phyloP scores from a whole-genome alignment of 1,140 invertebrate genomes.

The Cotesia typhae region DNA sequence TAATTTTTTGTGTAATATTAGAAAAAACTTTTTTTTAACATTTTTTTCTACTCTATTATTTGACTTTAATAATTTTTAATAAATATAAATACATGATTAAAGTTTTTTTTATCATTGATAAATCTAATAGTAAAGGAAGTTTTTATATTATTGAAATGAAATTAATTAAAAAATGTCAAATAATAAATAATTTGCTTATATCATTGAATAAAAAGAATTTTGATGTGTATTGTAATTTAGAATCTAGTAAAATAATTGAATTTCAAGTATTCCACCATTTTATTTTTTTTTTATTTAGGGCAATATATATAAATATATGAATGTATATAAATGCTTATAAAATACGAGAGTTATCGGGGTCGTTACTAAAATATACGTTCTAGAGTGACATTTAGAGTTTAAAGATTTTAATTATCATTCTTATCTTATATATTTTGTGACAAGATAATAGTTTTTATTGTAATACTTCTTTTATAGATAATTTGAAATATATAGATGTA shows the following conservation, averaged over 20 bases:
- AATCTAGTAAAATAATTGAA: slow-evolving; percentile 12
- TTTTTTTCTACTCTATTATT: too few species aligned
- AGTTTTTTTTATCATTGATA: too few species aligned
- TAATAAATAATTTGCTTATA: too few species aligned
- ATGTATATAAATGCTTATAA: slow-evolving; percentile 1
- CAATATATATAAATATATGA: slow-evolving; percentile 60
- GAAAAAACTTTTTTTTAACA: neutral
- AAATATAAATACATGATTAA: too few species aligned
- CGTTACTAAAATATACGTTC: slow-evolving; percentile 66
- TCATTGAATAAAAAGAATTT: neutral
- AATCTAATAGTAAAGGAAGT: too few species aligned
- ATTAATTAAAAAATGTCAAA: too few species aligned
- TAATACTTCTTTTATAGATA: neutral
- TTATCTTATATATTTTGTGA: slow-evolving; percentile 45
- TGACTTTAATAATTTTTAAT: too few species aligned
- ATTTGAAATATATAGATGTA: too few species aligned
- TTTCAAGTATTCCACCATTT: neutral
- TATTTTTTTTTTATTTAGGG: slow-evolving; percentile 53
- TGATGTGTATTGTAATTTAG: neutral
- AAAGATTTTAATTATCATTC: slow-evolving; percentile 56
- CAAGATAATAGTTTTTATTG: neutral
- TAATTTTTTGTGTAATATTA: slow-evolving; percentile 39
- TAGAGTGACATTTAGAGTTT: slow-evolving; percentile 49
- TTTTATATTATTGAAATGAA: too few species aligned
- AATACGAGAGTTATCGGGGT: slow-evolving; percentile 59